Evolutionary conservation across 1,140 invertebrate genomes (phyloP), one percentile per base, ranked within the genome.

Genomic region (Microvelia longipes): DNA sequence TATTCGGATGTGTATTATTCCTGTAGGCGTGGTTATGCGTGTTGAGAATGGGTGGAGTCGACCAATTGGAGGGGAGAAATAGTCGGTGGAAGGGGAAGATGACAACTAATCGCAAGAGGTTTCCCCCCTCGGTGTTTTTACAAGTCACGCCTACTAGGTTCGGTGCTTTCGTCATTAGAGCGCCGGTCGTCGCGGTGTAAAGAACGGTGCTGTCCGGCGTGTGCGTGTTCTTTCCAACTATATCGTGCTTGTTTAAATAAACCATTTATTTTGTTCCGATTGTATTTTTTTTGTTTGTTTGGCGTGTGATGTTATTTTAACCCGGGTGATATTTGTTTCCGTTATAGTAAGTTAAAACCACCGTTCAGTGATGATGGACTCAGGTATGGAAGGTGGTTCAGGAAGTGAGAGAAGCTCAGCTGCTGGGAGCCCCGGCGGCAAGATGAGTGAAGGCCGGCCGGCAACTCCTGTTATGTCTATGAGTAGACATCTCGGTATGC

Each of bases 401-500:
- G 25, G 15, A 27, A 26, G 30, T 66, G 30, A 24, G 30, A 25
- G 19, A 68, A 67, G 27, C 68, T 68, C 65, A 65, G 70, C 62
- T 29, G 65, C 25, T 25, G 65, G 76, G 69, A 75, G 76, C n/a
- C 74, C 76, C 70, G 77, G 77, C 75, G 73, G 76, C 35, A 66
- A 73, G 71, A 29, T 63, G 35, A 74, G 24, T 25, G 35, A 66
- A n/a, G 60, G 61, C 26, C 74, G 74, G 65, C 75, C 76, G 70
- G 30, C 60, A 5, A 71, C 71, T 15, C 71, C 68, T 65, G 72
- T 72, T 29, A 73, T 74, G 50, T 60, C 67, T 29, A 35, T 68
- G 28, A 19, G 64, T 68, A 83, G 1, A 80, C 82, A 73, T 79
- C 78, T 86, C 69, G 85, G 86, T 60, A 78, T 90, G 78, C 89